phyloP scores from a whole-genome alignment of 2,888 invertebrate genomes.

The Polylopha cassiicola region DNA sequence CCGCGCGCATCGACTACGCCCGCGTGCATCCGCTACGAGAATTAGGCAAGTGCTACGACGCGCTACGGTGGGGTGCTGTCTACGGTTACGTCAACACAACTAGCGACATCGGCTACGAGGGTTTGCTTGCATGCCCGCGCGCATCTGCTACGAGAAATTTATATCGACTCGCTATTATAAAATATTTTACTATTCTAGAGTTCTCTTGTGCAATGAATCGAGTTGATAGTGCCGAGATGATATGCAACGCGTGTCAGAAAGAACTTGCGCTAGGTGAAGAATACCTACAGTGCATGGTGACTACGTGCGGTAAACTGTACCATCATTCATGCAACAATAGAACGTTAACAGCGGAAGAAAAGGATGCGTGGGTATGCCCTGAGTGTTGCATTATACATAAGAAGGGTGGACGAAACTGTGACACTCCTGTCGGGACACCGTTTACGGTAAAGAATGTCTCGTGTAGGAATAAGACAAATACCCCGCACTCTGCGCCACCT shows the following conservation, averaged over 20 bases:
- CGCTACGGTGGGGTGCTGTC: no score
- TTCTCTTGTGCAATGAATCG: no score
- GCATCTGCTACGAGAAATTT: no score
- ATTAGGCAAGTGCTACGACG: no score
- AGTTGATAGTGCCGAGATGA: background rate
- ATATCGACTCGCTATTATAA: no score
- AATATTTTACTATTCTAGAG: no score
- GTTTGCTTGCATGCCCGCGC: no score
- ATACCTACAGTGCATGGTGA: conserved; percentile 7
- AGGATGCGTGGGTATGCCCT: conserved; percentile 1
- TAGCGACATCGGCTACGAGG: no score
- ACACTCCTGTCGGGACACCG: conserved; percentile 2
- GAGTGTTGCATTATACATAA: background rate
- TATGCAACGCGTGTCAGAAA: background rate
- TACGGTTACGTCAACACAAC: no score
- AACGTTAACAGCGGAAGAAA: background rate
- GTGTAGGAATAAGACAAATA: background rate
- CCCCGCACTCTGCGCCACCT: background rate
- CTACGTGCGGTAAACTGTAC: background rate
- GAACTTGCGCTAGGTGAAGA: conserved; percentile 1
- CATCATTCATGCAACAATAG: background rate
- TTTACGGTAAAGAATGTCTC: background rate
- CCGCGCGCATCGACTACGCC: no score
- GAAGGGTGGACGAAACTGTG: conserved; percentile 4
- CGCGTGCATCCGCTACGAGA: no score